Evolutionary conservation across 1,140 invertebrate genomes (phyloP).

Genomic region (Drosophila hydei): DNA sequence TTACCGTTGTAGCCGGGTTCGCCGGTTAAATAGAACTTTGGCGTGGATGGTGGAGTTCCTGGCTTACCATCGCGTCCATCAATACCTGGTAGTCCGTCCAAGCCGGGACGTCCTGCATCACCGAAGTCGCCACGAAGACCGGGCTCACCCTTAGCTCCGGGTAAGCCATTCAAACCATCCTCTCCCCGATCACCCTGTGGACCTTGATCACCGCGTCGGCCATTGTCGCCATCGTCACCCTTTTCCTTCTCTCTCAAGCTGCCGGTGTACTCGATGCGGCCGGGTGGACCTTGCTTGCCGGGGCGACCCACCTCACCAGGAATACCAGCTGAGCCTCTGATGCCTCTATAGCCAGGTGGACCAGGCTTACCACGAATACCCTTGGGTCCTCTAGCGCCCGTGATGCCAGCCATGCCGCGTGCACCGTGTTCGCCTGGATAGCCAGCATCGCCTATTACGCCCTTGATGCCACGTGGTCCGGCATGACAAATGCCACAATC

Average conservation of each 20-base stretch:
- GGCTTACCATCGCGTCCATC: constrained; percentile 85
- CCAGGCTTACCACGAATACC: constrained; percentile 86
- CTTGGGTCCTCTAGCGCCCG: constrained; percentile 86
- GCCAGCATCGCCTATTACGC: constrained; percentile 83
- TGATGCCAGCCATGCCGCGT: constrained; percentile 86
- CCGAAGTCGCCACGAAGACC: constrained; percentile 85
- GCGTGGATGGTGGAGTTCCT: constrained; percentile 81
- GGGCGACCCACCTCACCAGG: constrained; percentile 63
- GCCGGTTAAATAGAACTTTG: constrained; percentile 84
- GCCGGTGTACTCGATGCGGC: constrained; percentile 7
- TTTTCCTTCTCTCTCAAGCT: neutral
- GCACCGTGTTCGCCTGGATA: constrained; percentile 83
- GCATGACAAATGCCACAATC: constrained; percentile 88
- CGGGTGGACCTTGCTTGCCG: constrained; percentile 77
- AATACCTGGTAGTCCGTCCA: constrained; percentile 84
- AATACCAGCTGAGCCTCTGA: constrained; percentile 73
- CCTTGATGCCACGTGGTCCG: constrained; percentile 85
- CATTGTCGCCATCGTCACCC: constrained; percentile 82
- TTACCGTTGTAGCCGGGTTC: constrained; percentile 84
- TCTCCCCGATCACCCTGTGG: constrained; percentile 75
- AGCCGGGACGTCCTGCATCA: constrained; percentile 83
- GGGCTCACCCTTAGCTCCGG: constrained; percentile 83
- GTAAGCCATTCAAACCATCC: constrained; percentile 73
- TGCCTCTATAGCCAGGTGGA: constrained; percentile 84
- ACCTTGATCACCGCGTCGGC: constrained; percentile 84